A percentile compares a stretch with the other conserved stretches of the same genome.
phyloP scores from a whole-genome alignment of 2,797 vertebrate genomes.

The Lithobates sylvaticus region DNA sequence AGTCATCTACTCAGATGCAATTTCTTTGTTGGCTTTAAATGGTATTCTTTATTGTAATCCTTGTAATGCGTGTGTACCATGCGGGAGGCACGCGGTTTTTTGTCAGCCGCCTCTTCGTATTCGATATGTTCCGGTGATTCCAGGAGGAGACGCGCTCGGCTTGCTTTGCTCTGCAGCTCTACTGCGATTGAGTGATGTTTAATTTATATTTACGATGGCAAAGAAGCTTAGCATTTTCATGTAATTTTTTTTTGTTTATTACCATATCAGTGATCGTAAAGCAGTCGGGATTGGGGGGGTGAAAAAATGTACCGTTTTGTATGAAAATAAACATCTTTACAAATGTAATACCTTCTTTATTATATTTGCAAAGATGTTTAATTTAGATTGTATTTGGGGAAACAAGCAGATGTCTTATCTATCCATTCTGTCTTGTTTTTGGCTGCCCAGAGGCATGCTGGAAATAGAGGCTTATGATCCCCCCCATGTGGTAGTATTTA shows the following conservation, averaged over 20 bases:
- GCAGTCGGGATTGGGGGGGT: background rate
- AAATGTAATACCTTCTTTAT: background rate
- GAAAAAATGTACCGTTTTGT: background rate
- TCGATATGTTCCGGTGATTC: background rate
- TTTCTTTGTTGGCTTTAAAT: constrained; percentile 27
- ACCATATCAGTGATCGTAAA: background rate
- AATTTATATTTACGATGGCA: background rate
- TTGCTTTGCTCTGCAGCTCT: constrained; percentile 1
- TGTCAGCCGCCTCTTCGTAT: background rate
- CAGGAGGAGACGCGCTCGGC: background rate
- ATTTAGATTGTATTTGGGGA: background rate
- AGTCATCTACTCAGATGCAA: constrained; percentile 3
- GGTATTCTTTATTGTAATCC: constrained; percentile 44
- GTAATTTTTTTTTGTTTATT: constrained; percentile 1
- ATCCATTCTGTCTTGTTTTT: background rate
- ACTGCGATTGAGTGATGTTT: background rate
- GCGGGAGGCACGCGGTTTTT: background rate
- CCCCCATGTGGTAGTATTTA: no score
- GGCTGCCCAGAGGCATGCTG: background rate
- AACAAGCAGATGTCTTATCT: no score
- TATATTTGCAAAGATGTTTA: background rate
- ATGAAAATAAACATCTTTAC: background rate
- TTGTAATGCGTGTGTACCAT: background rate
- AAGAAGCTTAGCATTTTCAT: constrained; percentile 3
- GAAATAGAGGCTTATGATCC: background rate